phyloP scores from a whole-genome alignment of 2,888 invertebrate genomes.

The Aphodius granarius region DNA sequence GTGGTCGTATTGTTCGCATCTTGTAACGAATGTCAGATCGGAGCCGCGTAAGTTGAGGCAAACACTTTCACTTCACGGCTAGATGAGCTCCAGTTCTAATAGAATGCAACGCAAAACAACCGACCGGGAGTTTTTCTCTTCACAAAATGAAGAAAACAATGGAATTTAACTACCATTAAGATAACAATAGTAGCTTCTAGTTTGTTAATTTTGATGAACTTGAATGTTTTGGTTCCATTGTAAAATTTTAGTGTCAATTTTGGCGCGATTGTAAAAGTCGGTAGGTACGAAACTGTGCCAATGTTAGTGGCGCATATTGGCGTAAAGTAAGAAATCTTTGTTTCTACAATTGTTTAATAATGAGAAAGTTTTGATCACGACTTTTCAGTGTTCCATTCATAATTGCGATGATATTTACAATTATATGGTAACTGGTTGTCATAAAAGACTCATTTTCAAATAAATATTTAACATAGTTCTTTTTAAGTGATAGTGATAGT shows the following conservation, averaged over 20 bases:
- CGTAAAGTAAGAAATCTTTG: too few species aligned
- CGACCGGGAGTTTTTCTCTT: neutral
- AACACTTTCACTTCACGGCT: slow-evolving; percentile 24
- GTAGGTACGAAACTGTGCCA: too few species aligned
- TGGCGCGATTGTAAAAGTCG: neutral
- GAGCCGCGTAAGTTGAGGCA: slow-evolving; percentile 4
- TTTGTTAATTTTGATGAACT: neutral
- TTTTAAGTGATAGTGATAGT: too few species aligned
- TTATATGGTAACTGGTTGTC: too few species aligned
- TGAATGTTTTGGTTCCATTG: neutral
- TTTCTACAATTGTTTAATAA: too few species aligned
- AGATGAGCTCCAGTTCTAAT: neutral
- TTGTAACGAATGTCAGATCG: slow-evolving; percentile 1
- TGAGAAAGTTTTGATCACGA: too few species aligned
- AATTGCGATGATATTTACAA: too few species aligned
- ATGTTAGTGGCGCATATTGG: neutral
- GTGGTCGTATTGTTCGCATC: slow-evolving; percentile 19
- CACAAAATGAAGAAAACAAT: neutral
- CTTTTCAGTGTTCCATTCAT: too few species aligned
- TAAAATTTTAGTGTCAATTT: neutral
- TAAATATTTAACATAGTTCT: too few species aligned
- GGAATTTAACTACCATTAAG: neutral
- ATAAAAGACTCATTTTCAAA: too few species aligned
- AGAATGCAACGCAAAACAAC: neutral
- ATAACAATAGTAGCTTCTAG: neutral